Evolutionary conservation across 1,140 invertebrate genomes (phyloP).

Genomic region (Saccostrea cuccullata): DNA sequence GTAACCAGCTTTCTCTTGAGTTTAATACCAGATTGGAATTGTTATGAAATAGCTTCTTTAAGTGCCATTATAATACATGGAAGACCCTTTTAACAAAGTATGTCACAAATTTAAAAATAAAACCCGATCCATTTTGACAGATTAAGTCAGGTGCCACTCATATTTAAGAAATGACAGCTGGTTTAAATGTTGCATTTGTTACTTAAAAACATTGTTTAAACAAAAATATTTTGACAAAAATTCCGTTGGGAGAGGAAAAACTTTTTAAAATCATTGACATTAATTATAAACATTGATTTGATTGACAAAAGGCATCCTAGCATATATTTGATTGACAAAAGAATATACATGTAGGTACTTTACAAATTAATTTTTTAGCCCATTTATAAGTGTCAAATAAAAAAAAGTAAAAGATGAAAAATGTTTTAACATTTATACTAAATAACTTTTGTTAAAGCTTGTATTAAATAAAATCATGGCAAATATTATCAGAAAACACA

Average conservation of each 20-base stretch:
- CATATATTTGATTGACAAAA: no score
- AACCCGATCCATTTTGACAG: background rate
- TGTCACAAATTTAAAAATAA: constrained; percentile 26
- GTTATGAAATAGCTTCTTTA: background rate
- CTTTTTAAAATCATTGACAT: background rate
- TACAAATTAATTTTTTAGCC: no score
- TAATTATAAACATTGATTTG: no score
- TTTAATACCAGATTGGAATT: constrained; percentile 11
- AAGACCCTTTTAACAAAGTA: background rate
- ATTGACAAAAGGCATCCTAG: no score
- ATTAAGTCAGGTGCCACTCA: background rate
- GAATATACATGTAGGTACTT: no score
- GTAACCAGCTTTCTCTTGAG: background rate
- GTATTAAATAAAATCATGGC: no score
- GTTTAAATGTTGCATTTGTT: background rate
- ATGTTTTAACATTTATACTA: no score
- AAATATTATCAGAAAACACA: no score
- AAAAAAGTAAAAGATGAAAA: no score
- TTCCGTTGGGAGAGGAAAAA: no score
- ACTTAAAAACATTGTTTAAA: background rate
- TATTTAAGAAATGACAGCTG: background rate
- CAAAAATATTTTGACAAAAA: constrained; percentile 6
- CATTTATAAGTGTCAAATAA: no score
- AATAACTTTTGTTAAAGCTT: no score
- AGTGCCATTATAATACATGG: background rate